A percentile compares a stretch with the other conserved stretches of the same genome.
phyloP scores from a whole-genome alignment of 2,797 vertebrate species.

The Sparus aurata region DNA sequence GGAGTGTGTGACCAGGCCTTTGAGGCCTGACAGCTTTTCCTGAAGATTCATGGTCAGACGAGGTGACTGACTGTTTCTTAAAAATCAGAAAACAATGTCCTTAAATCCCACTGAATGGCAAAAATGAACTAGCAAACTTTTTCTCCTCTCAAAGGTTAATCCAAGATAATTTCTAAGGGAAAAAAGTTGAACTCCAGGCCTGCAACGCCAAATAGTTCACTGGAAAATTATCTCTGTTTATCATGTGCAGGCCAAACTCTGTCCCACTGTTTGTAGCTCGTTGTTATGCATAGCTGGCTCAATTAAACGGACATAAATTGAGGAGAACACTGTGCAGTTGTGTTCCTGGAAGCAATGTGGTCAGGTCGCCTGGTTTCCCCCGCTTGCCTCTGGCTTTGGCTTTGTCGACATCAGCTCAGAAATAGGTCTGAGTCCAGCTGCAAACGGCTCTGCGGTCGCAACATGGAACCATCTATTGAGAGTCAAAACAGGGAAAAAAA shows the following conservation, averaged over 20 bases:
- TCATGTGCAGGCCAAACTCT: constrained; percentile 63
- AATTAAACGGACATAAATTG: constrained; percentile 74
- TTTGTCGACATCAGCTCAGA: constrained; percentile 81
- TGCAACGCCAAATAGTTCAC: constrained; percentile 52
- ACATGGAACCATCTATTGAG: constrained; percentile 75
- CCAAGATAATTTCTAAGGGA: constrained; percentile 54
- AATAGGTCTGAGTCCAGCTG: constrained; percentile 81
- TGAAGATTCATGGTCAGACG: constrained; percentile 90
- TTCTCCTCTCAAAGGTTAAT: constrained; percentile 35
- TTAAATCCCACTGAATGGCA: constrained; percentile 42
- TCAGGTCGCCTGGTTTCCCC: constrained; percentile 76
- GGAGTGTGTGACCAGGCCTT: constrained; percentile 91
- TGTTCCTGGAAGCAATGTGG: constrained; percentile 76
- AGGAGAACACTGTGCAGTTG: constrained; percentile 79
- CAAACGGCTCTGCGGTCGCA: constrained; percentile 77
- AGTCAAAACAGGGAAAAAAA: constrained; percentile 58
- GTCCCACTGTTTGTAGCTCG: constrained; percentile 67
- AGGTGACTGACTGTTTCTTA: constrained; percentile 9
- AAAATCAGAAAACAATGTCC: constrained; percentile 21
- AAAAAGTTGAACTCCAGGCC: constrained; percentile 35
- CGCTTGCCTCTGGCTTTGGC: constrained; percentile 76
- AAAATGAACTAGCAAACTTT: constrained; percentile 15
- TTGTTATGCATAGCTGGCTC: constrained; percentile 76
- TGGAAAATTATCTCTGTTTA: constrained; percentile 69
- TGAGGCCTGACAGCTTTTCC: constrained; percentile 93